These are phyloP conservation scores for Brachycybe producta DNA, from an alignment of 2,888 invertebrate genomes.

Conservation along the genomic window DNA sequence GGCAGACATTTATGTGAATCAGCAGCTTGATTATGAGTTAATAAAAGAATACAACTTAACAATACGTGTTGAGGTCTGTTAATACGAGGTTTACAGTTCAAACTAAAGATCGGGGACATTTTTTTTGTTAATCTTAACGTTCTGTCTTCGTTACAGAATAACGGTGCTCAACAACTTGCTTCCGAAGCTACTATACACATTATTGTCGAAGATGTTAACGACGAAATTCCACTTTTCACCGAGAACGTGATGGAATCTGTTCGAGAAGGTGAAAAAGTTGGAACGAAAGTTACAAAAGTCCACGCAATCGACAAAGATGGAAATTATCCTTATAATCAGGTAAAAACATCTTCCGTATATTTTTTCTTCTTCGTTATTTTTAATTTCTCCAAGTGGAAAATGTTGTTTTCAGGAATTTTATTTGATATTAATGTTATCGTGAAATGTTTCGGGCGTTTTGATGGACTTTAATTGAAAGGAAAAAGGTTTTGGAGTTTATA, in stretches of 20 bases:
- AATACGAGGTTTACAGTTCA: no score
- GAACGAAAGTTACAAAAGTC: conserved; percentile 88
- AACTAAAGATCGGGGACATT: no score
- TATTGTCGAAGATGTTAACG: conserved; percentile 89
- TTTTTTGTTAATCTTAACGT: no score
- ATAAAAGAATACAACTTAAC: conserved; percentile 92
- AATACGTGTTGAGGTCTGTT: conserved; percentile 80
- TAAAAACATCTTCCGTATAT: conserved; percentile 37
- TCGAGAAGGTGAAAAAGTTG: conserved; percentile 84
- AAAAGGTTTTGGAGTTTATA: no score
- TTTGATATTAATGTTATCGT: no score
- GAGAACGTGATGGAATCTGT: conserved; percentile 92
- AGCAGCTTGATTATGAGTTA: conserved; percentile 85
- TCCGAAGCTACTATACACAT: conserved; percentile 89
- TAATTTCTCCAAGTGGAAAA: no score
- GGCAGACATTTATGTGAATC: conserved; percentile 84
- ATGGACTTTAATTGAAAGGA: no score
- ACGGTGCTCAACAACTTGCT: conserved; percentile 86
- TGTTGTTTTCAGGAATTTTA: no score
- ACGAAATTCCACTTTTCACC: conserved; percentile 90
- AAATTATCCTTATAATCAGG: conserved; percentile 87
- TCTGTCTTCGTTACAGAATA: conserved; percentile 51
- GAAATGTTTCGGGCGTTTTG: no score
- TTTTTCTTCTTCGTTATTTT: no score
- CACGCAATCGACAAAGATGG: conserved; percentile 94